Conservation (phyloP, 2,888 invertebrate genomes). For the Leucophora obtusa region DNA sequence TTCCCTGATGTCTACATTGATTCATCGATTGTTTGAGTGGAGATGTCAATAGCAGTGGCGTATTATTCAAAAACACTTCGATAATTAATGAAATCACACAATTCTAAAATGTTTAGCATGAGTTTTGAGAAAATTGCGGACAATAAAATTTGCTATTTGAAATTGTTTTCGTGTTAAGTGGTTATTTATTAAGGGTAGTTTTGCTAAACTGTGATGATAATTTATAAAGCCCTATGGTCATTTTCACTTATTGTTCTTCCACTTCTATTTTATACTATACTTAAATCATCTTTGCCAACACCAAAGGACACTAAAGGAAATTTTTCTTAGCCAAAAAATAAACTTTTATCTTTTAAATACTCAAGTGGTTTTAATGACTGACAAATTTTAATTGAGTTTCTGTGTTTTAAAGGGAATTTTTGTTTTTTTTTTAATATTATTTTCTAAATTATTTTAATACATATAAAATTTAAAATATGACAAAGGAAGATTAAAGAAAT, state of each 20-base stretch:
- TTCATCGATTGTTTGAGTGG: no score
- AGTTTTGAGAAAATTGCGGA: neutral
- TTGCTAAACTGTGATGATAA: neutral
- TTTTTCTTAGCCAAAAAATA: neutral
- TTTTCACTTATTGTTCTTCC: neutral
- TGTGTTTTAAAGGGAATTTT: no score
- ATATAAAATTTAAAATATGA: neutral
- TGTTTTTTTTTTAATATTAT: no score
- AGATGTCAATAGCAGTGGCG: no score
- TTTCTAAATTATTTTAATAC: neutral
- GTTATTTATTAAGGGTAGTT: conserved; percentile 1
- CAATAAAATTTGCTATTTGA: neutral
- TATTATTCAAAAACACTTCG: neutral
- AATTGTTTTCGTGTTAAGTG: neutral
- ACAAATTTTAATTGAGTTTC: conserved; percentile 42
- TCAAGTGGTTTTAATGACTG: conserved; percentile 28
- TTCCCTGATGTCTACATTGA: no score
- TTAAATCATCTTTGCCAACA: neutral
- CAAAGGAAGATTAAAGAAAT: neutral
- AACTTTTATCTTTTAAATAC: neutral
- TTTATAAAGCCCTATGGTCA: neutral
- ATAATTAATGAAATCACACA: neutral
- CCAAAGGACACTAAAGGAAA: neutral
- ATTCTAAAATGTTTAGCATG: neutral
- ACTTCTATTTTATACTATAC: neutral